Conservation (phyloP, 2,113 vertebrate genomes). For the Trogon melanurus region DNA sequence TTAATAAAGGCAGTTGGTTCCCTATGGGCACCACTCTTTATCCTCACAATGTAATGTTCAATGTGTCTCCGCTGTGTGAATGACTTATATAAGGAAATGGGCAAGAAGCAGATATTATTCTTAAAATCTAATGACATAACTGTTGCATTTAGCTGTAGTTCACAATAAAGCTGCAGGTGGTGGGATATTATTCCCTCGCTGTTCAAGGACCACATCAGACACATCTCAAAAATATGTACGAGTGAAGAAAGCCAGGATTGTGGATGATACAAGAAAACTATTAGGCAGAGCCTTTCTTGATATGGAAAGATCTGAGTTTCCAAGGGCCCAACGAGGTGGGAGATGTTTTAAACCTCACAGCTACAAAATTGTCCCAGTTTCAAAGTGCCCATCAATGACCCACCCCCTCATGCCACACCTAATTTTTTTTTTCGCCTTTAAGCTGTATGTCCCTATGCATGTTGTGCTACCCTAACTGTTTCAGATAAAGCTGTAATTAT, state of each 20-base stretch:
- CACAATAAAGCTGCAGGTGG: not conserved
- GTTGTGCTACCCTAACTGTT: not conserved
- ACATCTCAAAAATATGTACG: not conserved
- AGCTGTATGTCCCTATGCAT: not conserved
- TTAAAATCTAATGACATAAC: not conserved
- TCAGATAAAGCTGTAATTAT: not conserved
- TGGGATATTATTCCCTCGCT: not conserved
- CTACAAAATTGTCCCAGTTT: not conserved
- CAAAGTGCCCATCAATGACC: not conserved
- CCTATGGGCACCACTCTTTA: not conserved
- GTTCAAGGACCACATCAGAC: not conserved
- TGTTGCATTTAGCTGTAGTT: not conserved
- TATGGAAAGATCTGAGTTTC: not conserved
- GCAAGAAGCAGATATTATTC: not conserved
- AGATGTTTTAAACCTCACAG: not conserved
- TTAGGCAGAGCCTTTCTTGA: not conserved
- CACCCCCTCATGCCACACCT: not conserved
- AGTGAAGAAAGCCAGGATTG: not conserved
- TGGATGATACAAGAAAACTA: not conserved
- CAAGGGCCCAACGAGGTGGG: rapidly evolving
- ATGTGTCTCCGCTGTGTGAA: not conserved
- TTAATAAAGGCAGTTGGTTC: not conserved
- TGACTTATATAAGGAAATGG: not conserved
- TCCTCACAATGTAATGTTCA: not conserved
- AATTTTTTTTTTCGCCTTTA: not conserved